Conservation (phyloP, 2,797 vertebrate species). For the Echeneis naucrates region DNA sequence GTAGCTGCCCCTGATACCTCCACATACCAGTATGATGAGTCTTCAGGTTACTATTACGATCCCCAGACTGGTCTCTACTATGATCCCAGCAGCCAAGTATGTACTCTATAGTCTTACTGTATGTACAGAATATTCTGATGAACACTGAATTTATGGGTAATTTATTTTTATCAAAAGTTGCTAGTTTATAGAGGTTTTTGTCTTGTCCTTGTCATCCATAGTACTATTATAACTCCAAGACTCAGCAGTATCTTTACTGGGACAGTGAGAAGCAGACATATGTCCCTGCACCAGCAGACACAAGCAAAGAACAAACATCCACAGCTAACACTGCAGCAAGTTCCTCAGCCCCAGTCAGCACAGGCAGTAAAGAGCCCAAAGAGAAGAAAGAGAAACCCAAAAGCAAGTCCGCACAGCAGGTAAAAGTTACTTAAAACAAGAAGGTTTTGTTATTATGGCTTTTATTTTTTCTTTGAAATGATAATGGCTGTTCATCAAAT, state of each 20-base stretch:
- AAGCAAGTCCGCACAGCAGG: slow-evolving; percentile 95
- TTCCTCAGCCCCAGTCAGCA: slow-evolving; percentile 65
- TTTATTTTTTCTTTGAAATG: background rate
- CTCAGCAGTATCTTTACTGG: slow-evolving; percentile 96
- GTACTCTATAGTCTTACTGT: slow-evolving; percentile 13
- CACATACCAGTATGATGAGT: slow-evolving; percentile 93
- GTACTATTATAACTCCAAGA: slow-evolving; percentile 96
- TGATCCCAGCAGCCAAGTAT: slow-evolving; percentile 92
- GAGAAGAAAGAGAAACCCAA: slow-evolving; percentile 96
- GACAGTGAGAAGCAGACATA: slow-evolving; percentile 92
- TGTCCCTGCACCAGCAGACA: slow-evolving; percentile 78
- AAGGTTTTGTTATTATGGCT: background rate
- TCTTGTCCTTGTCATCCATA: slow-evolving; percentile 56
- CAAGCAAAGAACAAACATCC: slow-evolving; percentile 53
- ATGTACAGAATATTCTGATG: background rate
- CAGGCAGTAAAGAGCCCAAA: slow-evolving; percentile 89
- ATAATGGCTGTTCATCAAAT: background rate
- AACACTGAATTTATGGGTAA: background rate
- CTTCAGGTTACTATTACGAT: slow-evolving; percentile 96
- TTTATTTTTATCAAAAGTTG: slow-evolving; percentile 2
- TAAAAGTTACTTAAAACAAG: slow-evolving; percentile 41
- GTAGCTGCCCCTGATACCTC: slow-evolving; percentile 91
- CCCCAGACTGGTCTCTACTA: slow-evolving; percentile 93
- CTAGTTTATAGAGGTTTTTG: background rate
- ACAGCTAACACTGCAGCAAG: background rate